These are phyloP conservation scores for Esperia sulphurella DNA, from an alignment of 2,888 invertebrate species.

Conservation along the genomic window DNA sequence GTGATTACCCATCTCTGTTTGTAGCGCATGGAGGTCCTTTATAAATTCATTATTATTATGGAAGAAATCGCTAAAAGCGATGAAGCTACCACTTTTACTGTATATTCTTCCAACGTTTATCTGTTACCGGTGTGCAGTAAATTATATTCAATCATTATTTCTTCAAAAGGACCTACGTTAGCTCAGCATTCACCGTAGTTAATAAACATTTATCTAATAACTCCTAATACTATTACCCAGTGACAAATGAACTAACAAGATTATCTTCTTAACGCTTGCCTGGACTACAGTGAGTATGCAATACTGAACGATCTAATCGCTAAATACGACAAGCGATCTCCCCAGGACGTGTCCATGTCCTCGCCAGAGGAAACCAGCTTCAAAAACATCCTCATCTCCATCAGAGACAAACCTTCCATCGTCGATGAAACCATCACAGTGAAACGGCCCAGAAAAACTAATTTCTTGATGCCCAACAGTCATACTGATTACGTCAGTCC, in stretches of 20 bases:
- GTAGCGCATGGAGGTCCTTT: too few relatives aligned
- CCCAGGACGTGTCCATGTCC: constrained; percentile 72
- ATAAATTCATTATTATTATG: too few relatives aligned
- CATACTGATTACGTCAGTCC: constrained; percentile 61
- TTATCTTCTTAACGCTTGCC: constrained; percentile 34
- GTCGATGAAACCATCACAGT: constrained; percentile 59
- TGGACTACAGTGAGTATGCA: constrained; percentile 73
- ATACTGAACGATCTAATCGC: constrained; percentile 48
- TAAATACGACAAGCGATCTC: constrained; percentile 54
- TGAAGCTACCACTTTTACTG: too few relatives aligned
- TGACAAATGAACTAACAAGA: constrained; percentile 23
- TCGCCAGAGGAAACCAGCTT: constrained; percentile 66
- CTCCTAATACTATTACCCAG: not conserved
- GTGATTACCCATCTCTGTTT: too few relatives aligned
- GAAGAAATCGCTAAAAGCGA: too few relatives aligned
- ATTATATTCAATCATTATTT: too few relatives aligned
- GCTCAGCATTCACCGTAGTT: too few relatives aligned
- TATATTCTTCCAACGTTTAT: too few relatives aligned
- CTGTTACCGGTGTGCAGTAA: too few relatives aligned
- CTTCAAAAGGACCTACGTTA: too few relatives aligned
- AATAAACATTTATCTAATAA: not conserved
- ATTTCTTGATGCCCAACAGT: constrained; percentile 51
- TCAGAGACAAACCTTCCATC: constrained; percentile 58
- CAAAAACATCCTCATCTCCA: constrained; percentile 67
- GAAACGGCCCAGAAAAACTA: constrained; percentile 53